Evolutionary conservation across 2,888 invertebrate species (phyloP), one percentile per base, ranked within the genome.

Genomic region (Stramonita haemastoma): DNA sequence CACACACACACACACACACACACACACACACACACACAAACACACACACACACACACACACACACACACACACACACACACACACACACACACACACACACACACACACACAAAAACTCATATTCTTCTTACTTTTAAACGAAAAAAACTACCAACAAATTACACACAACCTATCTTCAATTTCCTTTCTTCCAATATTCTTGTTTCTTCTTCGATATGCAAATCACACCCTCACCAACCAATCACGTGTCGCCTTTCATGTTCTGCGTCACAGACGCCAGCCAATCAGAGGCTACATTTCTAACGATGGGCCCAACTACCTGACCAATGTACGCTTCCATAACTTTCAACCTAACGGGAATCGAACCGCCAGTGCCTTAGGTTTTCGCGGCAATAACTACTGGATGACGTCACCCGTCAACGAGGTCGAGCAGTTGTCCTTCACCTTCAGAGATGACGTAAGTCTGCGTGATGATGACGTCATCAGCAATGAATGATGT

Each of bases 391-490:
- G 89, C 29, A 66, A 90, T 26, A 92, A 91, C 87, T 81, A 88
- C 2, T 91, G 85, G n/a, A 57, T 84, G 11, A 90, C 91, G 22
- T 90, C 91, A 11, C 73, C 92, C 17, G 91, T 91, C 73, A 92
- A 89, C 86, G 77, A 86, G 22, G 83, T 91, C n/a, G 86, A 60
- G 6, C 87, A 90, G 81, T 86, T 91, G 32, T 88, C 90, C 60
- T 93, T 92, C 77, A 90, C 90, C 19, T 93, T 92, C 87, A 89
- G 34, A 17, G 93, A 93, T 60, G 91, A 90, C 60, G 92, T 92
- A 90, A 89, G 90, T 86, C 13, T 22, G 5, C 19, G 5, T 8
- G 5, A 5, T 70, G 70, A 19, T 8, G 11, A 17, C 57, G 57
- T 57, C 57, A 57, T 57, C 11, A 57, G 8, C 57, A 17, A 57